Conservation (phyloP, 2,888 invertebrate genomes). For the Lithophane leautieri region DNA sequence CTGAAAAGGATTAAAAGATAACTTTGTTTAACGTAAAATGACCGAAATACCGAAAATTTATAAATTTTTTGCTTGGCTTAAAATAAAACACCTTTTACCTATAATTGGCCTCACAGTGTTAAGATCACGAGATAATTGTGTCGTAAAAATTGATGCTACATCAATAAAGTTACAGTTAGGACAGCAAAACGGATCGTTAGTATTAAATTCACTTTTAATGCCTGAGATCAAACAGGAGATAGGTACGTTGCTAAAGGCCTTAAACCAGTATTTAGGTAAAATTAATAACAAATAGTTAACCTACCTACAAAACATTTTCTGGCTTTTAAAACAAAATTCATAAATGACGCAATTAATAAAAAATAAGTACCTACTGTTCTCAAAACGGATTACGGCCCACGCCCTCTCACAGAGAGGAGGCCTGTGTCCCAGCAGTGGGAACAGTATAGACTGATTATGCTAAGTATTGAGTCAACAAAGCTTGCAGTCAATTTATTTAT, state of each 20-base stretch:
- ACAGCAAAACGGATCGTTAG: not conserved
- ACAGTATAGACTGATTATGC: too few relatives aligned
- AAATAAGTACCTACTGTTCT: too few relatives aligned
- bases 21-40: not conserved
- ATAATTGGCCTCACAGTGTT: not conserved
- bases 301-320: not conserved
- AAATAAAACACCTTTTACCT: not conserved
- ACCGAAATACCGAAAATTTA: too few relatives aligned
- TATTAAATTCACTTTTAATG: not conserved
- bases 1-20: not conserved
- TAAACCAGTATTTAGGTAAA: not conserved
- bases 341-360: not conserved
- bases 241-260: not conserved
- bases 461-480: not conserved
- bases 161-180: not conserved
- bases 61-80: not conserved
- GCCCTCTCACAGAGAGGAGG: too few relatives aligned
- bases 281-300: not conserved
- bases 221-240: constrained; percentile 39
- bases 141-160: not conserved
- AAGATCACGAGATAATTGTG: not conserved
- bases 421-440: too few relatives aligned
- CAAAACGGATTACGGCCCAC: too few relatives aligned
- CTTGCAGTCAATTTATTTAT: not conserved
- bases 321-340: not conserved